These are phyloP conservation scores for Diorhabda sublineata DNA, from an alignment of 1,140 invertebrate species.

Conservation along the genomic window DNA sequence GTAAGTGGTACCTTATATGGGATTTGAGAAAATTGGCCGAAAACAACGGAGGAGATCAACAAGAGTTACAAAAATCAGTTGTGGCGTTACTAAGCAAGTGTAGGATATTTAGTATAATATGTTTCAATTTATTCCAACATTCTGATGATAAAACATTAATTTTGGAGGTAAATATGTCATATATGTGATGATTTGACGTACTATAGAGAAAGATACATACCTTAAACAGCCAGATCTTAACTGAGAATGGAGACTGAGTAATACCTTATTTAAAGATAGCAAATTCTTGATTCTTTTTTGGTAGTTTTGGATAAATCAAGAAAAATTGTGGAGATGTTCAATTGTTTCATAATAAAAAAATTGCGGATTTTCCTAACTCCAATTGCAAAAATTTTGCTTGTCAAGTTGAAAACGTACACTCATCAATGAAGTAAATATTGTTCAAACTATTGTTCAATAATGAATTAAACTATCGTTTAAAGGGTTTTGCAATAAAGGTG, in stretches of 20 bases:
- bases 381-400: too few relatives aligned
- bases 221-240: too few relatives aligned
- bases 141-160: neutral
- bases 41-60: neutral
- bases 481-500: too few relatives aligned
- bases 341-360: neutral
- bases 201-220: too few relatives aligned
- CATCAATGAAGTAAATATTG: too few relatives aligned
- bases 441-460: too few relatives aligned
- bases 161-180: slow-evolving; percentile 6
- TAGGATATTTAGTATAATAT: slow-evolving; percentile 17
- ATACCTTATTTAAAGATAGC: slow-evolving; percentile 3
- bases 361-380: too few relatives aligned
- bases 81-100: slow-evolving; percentile 7
- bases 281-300: neutral
- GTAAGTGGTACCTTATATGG: slow-evolving; percentile 22
- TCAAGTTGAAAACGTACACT: too few relatives aligned
- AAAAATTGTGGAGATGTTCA: neutral
- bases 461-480: too few relatives aligned
- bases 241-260: neutral
- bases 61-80: neutral
- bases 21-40: slow-evolving; percentile 14
- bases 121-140: slow-evolving; percentile 20
- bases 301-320: neutral
- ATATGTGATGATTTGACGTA: neutral